Conservation (phyloP, 2,797 vertebrate species). For the Scleropages formosus region DNA sequence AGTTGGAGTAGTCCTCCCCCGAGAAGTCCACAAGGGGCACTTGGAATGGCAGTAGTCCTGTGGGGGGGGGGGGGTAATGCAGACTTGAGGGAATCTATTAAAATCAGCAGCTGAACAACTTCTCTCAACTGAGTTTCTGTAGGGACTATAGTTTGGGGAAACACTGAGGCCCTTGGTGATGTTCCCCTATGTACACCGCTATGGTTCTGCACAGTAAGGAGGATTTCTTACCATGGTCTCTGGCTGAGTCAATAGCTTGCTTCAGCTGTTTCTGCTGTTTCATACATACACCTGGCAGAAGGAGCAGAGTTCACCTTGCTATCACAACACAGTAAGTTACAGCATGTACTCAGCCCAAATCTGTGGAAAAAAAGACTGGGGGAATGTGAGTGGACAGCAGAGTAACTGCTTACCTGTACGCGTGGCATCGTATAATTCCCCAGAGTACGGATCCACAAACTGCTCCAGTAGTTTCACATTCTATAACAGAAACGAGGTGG, state of each 20-base stretch:
- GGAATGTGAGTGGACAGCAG: neutral
- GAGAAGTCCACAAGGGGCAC: constrained; percentile 69
- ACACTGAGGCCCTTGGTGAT: too few relatives aligned
- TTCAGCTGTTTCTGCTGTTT: constrained; percentile 78
- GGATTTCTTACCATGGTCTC: constrained; percentile 69
- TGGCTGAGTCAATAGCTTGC: constrained; percentile 69
- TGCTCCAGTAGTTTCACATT: constrained; percentile 86
- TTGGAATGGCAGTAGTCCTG: constrained; percentile 76
- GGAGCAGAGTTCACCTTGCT: neutral
- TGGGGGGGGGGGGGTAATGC: neutral
- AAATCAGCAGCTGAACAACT: neutral
- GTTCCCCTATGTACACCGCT: too few relatives aligned
- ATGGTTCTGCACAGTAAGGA: too few relatives aligned
- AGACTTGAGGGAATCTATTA: neutral
- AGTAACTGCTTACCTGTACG: constrained; percentile 71
- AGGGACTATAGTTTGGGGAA: too few relatives aligned
- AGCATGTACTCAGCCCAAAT: too few relatives aligned
- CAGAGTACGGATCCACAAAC: constrained; percentile 80
- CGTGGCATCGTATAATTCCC: constrained; percentile 73
- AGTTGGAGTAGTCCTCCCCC: constrained; percentile 71
- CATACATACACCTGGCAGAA: constrained; percentile 78
- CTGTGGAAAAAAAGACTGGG: too few relatives aligned
- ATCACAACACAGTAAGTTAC: neutral
- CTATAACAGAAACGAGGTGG: constrained; percentile 52
- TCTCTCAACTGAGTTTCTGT: too few relatives aligned